Percentiles rank a stretch among this genome's conserved stretches.
These are phyloP conservation scores for Tachysurus fulvidraco DNA, from an alignment of 2,113 vertebrate genomes.

Conservation along the genomic window DNA sequence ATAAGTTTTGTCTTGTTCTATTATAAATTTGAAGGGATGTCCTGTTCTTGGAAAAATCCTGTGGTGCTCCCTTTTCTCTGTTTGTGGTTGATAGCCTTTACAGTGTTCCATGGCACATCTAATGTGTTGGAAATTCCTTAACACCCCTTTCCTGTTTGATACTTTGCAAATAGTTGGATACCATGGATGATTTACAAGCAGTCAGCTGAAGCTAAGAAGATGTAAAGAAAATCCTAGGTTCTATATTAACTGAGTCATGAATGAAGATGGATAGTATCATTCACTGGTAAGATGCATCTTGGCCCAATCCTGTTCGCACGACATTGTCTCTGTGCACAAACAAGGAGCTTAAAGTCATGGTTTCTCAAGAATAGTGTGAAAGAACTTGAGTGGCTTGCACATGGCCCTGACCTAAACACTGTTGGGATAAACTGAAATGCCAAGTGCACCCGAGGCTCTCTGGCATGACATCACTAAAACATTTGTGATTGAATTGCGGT, in stretches of 20 bases:
- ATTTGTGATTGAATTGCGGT: not conserved
- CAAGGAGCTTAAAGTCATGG: slow-evolving; percentile 36
- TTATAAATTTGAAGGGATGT: too few relatives aligned
- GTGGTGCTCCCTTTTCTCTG: too few relatives aligned
- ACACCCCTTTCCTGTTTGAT: too few relatives aligned
- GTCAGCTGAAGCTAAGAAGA: too few relatives aligned
- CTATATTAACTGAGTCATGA: not conserved
- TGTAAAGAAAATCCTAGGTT: too few relatives aligned
- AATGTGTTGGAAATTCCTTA: too few relatives aligned
- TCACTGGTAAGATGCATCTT: slow-evolving; percentile 7
- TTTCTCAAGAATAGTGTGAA: not conserved
- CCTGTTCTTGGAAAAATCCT: too few relatives aligned
- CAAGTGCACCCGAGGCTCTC: not conserved
- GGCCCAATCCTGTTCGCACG: slow-evolving; percentile 8
- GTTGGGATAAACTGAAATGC: slow-evolving; percentile 5
- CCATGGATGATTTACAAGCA: too few relatives aligned
- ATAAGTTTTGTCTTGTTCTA: too few relatives aligned
- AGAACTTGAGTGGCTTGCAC: not conserved
- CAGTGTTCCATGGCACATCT: too few relatives aligned
- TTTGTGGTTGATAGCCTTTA: too few relatives aligned
- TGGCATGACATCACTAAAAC: not conserved
- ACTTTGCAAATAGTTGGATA: too few relatives aligned
- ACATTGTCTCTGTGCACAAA: slow-evolving; percentile 40
- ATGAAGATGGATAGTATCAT: not conserved
- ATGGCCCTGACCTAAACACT: not conserved